Conservation (phyloP, 2,888 invertebrate genomes). For the Athalia rosae region DNA sequence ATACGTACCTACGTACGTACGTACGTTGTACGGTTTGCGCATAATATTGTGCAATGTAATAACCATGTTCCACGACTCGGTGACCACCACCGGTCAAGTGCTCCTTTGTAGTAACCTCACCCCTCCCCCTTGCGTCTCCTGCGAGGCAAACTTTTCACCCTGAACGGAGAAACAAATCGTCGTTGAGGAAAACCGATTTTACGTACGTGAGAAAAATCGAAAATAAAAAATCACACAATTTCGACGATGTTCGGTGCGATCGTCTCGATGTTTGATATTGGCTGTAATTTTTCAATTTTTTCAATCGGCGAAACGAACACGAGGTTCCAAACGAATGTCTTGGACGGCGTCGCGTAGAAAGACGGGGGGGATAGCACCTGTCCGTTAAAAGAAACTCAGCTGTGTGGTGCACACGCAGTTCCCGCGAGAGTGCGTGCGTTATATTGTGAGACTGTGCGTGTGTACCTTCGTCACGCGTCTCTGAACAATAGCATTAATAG, state of each 20-base stretch:
- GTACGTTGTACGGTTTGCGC: constrained; percentile 19
- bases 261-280: not conserved
- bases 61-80: not conserved
- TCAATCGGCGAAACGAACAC: not conserved
- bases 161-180: too few species aligned
- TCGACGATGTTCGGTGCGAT: too few species aligned
- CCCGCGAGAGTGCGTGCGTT: constrained; percentile 27
- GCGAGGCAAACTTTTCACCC: not conserved
- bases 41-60: constrained; percentile 22
- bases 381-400: constrained; percentile 36
- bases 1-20: not conserved
- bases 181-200: too few species aligned
- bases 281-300: not conserved
- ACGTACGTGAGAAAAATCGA: too few species aligned
- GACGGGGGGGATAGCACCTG: constrained; percentile 42
- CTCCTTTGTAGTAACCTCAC: not conserved
- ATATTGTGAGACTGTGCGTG: constrained; percentile 35
- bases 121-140: not conserved
- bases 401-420: constrained; percentile 31
- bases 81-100: constrained; percentile 26
- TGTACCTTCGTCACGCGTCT: constrained; percentile 71
- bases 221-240: too few species aligned
- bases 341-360: constrained; percentile 35
- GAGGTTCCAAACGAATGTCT: not conserved
- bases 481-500: constrained; percentile 73